A percentile compares a stretch with the other conserved stretches of the same genome.
These are phyloP conservation scores for Hapalemur alaotrensis DNA, from an alignment of 2,797 vertebrate genomes.

Conservation along the genomic window DNA sequence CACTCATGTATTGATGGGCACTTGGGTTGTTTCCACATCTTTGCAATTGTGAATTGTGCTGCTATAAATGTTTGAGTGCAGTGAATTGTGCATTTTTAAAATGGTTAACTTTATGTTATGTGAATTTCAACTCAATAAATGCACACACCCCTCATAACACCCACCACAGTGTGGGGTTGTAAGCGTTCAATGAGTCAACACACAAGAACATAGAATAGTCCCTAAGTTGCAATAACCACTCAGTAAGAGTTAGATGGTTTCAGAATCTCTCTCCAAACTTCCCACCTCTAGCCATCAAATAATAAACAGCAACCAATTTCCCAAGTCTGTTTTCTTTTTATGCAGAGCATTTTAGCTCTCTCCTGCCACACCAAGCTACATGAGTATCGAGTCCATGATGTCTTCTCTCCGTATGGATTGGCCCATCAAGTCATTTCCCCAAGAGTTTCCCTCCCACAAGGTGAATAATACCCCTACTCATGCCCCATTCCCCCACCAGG, in stretches of 20 bases:
- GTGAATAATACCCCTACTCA: neutral
- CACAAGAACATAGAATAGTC: neutral
- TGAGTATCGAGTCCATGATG: neutral
- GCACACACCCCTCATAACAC: neutral
- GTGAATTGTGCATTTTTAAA: neutral
- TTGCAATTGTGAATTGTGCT: too few relatives aligned
- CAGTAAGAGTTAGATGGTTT: neutral
- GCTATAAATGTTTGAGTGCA: too few relatives aligned
- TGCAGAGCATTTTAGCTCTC: neutral
- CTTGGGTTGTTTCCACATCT: too few relatives aligned
- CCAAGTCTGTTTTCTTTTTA: neutral
- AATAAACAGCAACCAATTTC: neutral
- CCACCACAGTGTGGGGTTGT: neutral
- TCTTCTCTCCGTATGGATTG: neutral
- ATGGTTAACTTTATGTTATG: neutral
- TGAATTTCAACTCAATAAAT: neutral
- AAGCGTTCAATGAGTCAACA: neutral
- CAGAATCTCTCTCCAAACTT: neutral
- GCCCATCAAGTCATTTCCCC: neutral
- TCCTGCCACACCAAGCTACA: neutral
- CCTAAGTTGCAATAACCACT: neutral
- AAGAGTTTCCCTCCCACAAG: neutral
- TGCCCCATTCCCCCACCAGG: neutral
- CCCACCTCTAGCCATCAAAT: neutral
- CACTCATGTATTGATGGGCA: too few relatives aligned